These are phyloP conservation scores for Donacobius atricapilla DNA, from an alignment of 2,113 vertebrate genomes.

Conservation along the genomic window DNA sequence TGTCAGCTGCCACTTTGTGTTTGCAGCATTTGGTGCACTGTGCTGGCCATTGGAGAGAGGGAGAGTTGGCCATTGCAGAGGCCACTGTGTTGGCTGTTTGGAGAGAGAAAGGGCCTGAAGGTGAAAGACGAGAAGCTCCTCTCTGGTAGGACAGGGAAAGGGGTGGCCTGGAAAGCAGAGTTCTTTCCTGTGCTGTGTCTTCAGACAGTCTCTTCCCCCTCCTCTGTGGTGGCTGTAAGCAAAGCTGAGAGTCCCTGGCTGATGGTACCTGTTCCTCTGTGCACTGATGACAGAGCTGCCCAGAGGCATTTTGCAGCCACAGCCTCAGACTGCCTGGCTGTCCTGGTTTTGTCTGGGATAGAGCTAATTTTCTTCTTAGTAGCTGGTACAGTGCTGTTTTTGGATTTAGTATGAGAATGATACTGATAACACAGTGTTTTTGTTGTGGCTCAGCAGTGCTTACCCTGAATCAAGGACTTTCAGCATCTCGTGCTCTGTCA, in stretches of 20 bases:
- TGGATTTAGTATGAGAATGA: not conserved
- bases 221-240: rapidly evolving
- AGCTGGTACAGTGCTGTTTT: not conserved
- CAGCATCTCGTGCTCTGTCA: not conserved
- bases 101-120: not conserved
- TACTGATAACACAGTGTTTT: not conserved
- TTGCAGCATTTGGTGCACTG: not conserved
- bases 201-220: not conserved
- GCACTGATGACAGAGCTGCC: not conserved
- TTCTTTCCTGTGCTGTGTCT: not conserved
- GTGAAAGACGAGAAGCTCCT: not conserved
- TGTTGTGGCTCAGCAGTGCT: not conserved
- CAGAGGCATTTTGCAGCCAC: not conserved
- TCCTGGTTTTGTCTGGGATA: not conserved
- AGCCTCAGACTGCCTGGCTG: not conserved
- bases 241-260: not conserved
- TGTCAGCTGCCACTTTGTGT: not conserved
- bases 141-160: not conserved
- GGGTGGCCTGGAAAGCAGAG: not conserved
- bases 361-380: not conserved
- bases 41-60: not conserved
- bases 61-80: not conserved
- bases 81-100: not conserved
- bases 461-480: not conserved
- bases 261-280: rapidly evolving